Evolutionary conservation across 2,888 invertebrate species (phyloP), one percentile per base, ranked within the genome.

Genomic region (Vanessa cardui): DNA sequence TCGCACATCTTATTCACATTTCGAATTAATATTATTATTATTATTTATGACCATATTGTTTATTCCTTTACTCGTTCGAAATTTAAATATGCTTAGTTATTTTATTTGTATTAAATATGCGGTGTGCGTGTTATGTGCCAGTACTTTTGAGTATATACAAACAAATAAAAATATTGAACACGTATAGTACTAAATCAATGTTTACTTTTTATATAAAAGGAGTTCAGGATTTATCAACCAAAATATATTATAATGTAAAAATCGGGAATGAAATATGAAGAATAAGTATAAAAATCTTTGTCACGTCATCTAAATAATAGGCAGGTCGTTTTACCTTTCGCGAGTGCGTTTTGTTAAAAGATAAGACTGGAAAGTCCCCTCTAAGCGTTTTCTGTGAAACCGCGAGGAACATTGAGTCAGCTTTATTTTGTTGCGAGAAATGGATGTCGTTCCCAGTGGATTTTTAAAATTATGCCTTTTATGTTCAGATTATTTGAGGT

Each of bases 231-330:
- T 12, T 8, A 12, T 39, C 39, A 12, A 9, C 12, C 12, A 39
- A 9, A 39, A 39, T 1, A 4, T 4, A 39, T 12, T 39, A n/a
- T 39, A 47, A 56, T 63, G 31, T 47, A 16, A 66, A 60, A 61
- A 52, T 39, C 52, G 33, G 46, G 20, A 54, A 56, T 44, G 61
- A 62, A 68, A 68, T 52, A 63, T 54, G 79, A 81, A 81, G 76
- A 77, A 73, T 75, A 84, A 76, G 79, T 82, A 82, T 85, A 84
- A 80, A 83, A 84, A 83, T 81, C 82, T 81, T 86, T 86, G 84
- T 85, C 81, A 80, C 76, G 75, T 85, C 83, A 84, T 87, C 83
- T 85, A 83, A 86, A 85, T 88, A 88, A 88, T 85, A 82, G 83
- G 76, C 75, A 72, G 77, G 81, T 80, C 81, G 79, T 85, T 87